Evolutionary conservation across 2,888 invertebrate genomes (phyloP).

Genomic region (Vanessa cardui): DNA sequence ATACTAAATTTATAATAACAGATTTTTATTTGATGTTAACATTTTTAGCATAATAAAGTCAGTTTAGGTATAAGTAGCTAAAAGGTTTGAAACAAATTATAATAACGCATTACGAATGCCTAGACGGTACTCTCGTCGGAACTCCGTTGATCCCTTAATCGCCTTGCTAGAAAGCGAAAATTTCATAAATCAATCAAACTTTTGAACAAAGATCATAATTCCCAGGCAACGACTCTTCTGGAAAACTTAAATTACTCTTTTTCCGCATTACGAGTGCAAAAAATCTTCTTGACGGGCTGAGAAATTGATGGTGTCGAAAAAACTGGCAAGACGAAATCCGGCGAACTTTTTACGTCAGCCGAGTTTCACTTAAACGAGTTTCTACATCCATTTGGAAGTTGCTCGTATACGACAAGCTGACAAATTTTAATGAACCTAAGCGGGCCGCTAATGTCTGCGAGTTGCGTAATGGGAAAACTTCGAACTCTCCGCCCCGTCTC

Average conservation of each 20-base stretch:
- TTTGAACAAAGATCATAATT: conserved; percentile 81
- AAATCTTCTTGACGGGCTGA: conserved; percentile 81
- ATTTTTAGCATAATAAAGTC: background rate
- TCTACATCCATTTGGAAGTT: conserved; percentile 81
- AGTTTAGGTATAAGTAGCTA: conserved; percentile 10
- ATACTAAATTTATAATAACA: background rate
- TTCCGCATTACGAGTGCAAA: conserved; percentile 81
- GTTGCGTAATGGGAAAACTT: conserved; percentile 80
- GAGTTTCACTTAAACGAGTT: conserved; percentile 82
- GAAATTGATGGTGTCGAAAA: conserved; percentile 81
- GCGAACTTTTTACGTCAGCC: conserved; percentile 79
- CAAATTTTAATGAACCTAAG: conserved; percentile 82
- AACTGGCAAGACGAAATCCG: conserved; percentile 68
- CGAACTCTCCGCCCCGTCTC: conserved; percentile 46
- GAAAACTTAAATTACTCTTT: conserved; percentile 82
- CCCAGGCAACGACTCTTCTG: conserved; percentile 72
- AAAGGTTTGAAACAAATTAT: conserved; percentile 16
- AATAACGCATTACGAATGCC: conserved; percentile 22
- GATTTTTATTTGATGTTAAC: no score
- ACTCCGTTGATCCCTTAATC: conserved; percentile 53
- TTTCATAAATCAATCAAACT: conserved; percentile 81
- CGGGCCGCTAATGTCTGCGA: conserved; percentile 79
- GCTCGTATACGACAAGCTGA: conserved; percentile 77
- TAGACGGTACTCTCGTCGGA: conserved; percentile 21
- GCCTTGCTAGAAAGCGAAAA: conserved; percentile 54